phyloP scores from a whole-genome alignment of 2,888 invertebrate genomes.

The Arenicola marina region DNA sequence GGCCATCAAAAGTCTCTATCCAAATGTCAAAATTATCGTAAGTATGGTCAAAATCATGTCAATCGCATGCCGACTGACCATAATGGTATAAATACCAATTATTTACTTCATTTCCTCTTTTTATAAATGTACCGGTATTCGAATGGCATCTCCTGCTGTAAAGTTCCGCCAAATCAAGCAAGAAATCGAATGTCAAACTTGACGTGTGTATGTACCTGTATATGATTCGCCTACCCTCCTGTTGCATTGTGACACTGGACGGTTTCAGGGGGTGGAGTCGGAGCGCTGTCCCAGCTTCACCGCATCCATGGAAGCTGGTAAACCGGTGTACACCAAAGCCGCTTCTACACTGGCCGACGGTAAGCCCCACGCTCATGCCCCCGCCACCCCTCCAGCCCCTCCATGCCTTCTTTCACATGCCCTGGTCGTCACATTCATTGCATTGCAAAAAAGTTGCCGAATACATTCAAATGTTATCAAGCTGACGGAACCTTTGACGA shows the following conservation, averaged over 20 bases:
- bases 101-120: too few relatives aligned
- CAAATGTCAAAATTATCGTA: slow-evolving; percentile 83
- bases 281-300: slow-evolving; percentile 88
- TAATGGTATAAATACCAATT: too few relatives aligned
- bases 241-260: too few relatives aligned
- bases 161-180: background rate
- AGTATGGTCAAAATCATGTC: too few relatives aligned
- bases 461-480: too few relatives aligned
- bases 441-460: background rate
- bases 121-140: too few relatives aligned
- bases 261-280: slow-evolving; percentile 80
- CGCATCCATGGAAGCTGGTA: slow-evolving; percentile 72
- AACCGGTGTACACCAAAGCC: slow-evolving; percentile 72
- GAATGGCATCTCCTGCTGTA: too few relatives aligned
- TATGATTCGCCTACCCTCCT: too few relatives aligned
- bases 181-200: background rate
- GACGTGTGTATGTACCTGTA: too few relatives aligned
- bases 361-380: too few relatives aligned
- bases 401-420: background rate
- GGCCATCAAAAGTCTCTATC: slow-evolving; percentile 84
- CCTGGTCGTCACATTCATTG: background rate
- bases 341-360: slow-evolving; percentile 85
- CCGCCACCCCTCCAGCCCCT: background rate
- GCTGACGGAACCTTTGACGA: too few relatives aligned
- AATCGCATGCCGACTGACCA: too few relatives aligned